Conservation (phyloP, 1,140 invertebrate species). For the Anthonomus grandis region DNA sequence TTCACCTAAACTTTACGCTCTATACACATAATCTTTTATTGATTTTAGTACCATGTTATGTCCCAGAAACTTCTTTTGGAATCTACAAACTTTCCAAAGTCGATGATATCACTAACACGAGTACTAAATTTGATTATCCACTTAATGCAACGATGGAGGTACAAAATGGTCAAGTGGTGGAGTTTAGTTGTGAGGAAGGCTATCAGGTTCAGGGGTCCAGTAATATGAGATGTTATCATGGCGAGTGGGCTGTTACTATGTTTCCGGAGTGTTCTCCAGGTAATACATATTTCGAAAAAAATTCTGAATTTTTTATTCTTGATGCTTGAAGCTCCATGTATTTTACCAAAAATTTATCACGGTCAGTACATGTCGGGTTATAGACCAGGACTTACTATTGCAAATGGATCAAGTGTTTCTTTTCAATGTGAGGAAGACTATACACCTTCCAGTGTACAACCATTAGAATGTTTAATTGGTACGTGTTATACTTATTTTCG, state of each 20-base stretch:
- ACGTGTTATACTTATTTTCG: slow-evolving; percentile 45
- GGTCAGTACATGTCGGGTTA: slow-evolving; percentile 75
- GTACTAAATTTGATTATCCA: slow-evolving; percentile 38
- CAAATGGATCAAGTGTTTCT: slow-evolving; percentile 68
- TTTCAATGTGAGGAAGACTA: slow-evolving; percentile 66
- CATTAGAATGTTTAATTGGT: slow-evolving; percentile 66
- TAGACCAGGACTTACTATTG: slow-evolving; percentile 71
- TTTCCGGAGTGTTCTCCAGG: slow-evolving; percentile 74
- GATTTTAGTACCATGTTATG: slow-evolving; percentile 63
- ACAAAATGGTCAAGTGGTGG: slow-evolving; percentile 60
- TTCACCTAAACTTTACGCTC: no score
- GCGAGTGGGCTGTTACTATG: slow-evolving; percentile 70
- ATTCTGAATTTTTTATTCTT: background rate
- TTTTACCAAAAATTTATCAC: slow-evolving; percentile 66
- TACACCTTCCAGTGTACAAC: slow-evolving; percentile 50
- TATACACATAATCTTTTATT: no score
- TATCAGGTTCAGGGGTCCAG: slow-evolving; percentile 67
- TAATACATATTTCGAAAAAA: slow-evolving; percentile 37
- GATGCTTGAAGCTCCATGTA: slow-evolving; percentile 69
- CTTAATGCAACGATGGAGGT: slow-evolving; percentile 58
- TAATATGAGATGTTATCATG: slow-evolving; percentile 71
- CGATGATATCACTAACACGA: slow-evolving; percentile 37
- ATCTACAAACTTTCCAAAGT: slow-evolving; percentile 56
- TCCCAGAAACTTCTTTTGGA: slow-evolving; percentile 62
- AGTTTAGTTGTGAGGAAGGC: slow-evolving; percentile 64